Base-by-base conservation (phyloP, 2,797 vertebrate genomes). In the Novumbra hubbsi region DNA sequence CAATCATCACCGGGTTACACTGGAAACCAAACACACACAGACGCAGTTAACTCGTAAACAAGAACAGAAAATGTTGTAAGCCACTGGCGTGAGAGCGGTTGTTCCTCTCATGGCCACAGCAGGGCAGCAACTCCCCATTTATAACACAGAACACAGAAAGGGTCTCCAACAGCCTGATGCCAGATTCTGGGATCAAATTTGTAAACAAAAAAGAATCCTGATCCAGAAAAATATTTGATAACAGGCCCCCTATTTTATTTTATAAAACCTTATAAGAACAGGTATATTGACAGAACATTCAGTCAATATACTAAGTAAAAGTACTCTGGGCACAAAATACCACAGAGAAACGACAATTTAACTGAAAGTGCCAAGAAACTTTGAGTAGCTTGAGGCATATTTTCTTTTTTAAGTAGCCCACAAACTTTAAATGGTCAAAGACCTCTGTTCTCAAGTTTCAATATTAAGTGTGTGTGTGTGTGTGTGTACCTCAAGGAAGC, bases 401-500 rank as follows among this genome's bases (percentile, higher is more conserved):
- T 34, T 34, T 5, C 2, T 34, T 34, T 34, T 34, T 34, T 34
- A 34, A 34, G 32, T 34, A 34, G 32, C 32, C 5, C 32, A 2
- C 5, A 34, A 34, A 34, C 32, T 5, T 2, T 34, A 24, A 9
- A 48, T 41, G 5, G n/a, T n/a, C n/a, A n/a, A n/a, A n/a, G n/a
- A n/a, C n/a, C n/a, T n/a, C n/a, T n/a, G n/a, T n/a, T n/a, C n/a
- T n/a, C n/a, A n/a, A n/a, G n/a, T n/a, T n/a, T n/a, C n/a, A n/a
- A n/a, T n/a, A n/a, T n/a, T n/a, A n/a, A n/a, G 72, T 41, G 64
- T 41, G 69, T 41, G 65, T 38, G 68, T 41, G 38, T 57, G 38
- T 45, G 71, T 73, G 38, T 49, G 1, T 87, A 95, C 96, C 96
- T 97, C 96, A 75, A 98, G 84, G 83, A 98, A 98, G 48, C 95